These are phyloP conservation scores for Planiliza haematocheilus DNA, from an alignment of 2,113 vertebrate species.

Conservation along the genomic window DNA sequence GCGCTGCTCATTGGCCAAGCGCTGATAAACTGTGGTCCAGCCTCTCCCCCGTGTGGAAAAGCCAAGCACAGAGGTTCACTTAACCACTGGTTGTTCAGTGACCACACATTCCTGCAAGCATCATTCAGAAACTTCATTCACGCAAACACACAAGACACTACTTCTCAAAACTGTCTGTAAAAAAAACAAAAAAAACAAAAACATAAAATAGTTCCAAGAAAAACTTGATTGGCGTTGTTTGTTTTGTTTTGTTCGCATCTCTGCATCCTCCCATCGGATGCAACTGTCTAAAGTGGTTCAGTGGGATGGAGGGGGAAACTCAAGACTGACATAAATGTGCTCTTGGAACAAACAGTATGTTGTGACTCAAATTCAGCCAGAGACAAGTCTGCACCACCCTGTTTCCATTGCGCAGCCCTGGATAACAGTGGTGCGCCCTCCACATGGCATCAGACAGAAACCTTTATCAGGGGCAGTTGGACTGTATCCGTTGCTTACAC, in stretches of 20 bases:
- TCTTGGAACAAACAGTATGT: constrained; percentile 37
- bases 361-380: constrained; percentile 62
- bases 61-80: constrained; percentile 38
- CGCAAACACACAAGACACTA: neutral
- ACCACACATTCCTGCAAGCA: neutral
- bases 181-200: too few species aligned
- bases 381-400: constrained; percentile 55
- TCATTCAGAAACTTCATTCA: neutral
- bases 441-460: constrained; percentile 8
- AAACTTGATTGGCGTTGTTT: neutral
- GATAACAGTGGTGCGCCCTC: constrained; percentile 7
- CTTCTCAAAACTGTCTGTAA: neutral
- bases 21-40: constrained; percentile 55
- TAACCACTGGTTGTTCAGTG: neutral
- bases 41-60: constrained; percentile 78
- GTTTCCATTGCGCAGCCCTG: constrained; percentile 65
- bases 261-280: neutral
- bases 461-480: neutral
- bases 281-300: constrained; percentile 7
- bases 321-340: constrained; percentile 38
- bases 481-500: neutral
- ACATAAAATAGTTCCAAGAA: neutral
- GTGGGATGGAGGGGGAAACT: constrained; percentile 21
- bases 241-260: neutral
- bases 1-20: constrained; percentile 40